Base-by-base conservation (phyloP, 2,113 vertebrate species). In the Platanista minor region DNA sequence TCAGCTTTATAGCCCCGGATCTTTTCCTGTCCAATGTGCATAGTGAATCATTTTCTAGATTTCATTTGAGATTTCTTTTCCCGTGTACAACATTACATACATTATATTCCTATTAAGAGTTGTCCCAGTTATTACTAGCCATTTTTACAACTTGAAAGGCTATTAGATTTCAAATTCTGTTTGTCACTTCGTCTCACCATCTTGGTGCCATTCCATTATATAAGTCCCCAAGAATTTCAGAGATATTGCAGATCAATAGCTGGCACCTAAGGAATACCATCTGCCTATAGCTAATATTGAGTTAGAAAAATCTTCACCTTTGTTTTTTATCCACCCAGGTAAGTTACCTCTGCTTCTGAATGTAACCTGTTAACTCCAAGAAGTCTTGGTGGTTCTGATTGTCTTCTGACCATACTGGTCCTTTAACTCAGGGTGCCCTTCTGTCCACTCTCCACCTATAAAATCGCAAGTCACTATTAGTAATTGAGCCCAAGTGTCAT, bases 71-170 rank as follows among this genome's bases (percentile, higher is more conserved):
- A 1, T 71, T 83, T 85, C 43, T 92, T 84, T 92, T 29, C 31
- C 74, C 52, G 77, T 0, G 0, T 90, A 64, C 5, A 91, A 64
- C 5, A 91, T 95, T 57, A 90, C 18, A 67, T 18, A 36, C 1
- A 57, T 74, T 69, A 52, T 75, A 74, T 83, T 64, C 46, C 31
- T 27, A 27, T 74, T 81, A 43, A 87, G 67, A 18, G 12, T 75
- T 86, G 46, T 90, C 49, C 43, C 61, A 72, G 41, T 82, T 89
- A 74, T 69, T 75, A 57, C 25, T 41, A 49, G n/a, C 33, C 62
- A 81, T 27, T 95, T 95, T 87, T 96, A 90, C 61, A 90, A 90
- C 27, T 89, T 77, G 62, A 91, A 96, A 96, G 9, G 17, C 91
- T 92, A 83, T 84, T 86, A 87, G n/a, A 81, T 77, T 89, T 89